These are phyloP conservation scores for Heliconius cydno DNA, from an alignment of 2,888 invertebrate genomes.

Conservation along the genomic window DNA sequence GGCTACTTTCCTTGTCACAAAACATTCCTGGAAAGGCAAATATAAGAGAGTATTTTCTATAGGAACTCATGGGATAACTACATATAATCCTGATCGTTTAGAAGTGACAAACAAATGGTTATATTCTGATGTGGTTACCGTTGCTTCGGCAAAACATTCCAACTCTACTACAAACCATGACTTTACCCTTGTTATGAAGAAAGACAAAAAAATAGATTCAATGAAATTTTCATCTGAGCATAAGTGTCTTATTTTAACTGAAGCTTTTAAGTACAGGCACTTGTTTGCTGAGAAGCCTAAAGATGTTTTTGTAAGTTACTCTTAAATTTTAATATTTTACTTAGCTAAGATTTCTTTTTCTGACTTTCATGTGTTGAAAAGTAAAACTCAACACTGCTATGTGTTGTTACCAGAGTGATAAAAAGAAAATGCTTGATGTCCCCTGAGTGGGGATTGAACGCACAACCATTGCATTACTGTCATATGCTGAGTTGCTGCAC, in stretches of 20 bases:
- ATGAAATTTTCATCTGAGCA: slow-evolving; percentile 99
- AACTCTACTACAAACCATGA: slow-evolving; percentile 85
- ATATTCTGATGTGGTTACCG: slow-evolving; percentile 90
- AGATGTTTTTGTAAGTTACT: slow-evolving; percentile 87
- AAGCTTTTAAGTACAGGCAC: slow-evolving; percentile 92
- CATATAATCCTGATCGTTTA: slow-evolving; percentile 91
- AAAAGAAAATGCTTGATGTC: too few relatives aligned
- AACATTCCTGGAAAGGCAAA: slow-evolving; percentile 99
- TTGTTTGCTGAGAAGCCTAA: slow-evolving; percentile 92
- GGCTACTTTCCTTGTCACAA: slow-evolving; percentile 97
- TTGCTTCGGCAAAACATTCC: slow-evolving; percentile 84
- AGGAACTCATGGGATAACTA: slow-evolving; percentile 97
- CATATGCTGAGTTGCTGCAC: not conserved
- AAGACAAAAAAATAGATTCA: slow-evolving; percentile 94
- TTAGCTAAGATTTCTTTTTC: not conserved
- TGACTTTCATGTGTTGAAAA: too few relatives aligned
- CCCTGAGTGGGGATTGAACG: not conserved
- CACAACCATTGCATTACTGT: not conserved
- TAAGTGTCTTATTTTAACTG: slow-evolving; percentile 94
- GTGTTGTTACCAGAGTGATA: too few relatives aligned
- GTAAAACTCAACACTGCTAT: too few relatives aligned
- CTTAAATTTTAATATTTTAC: not conserved
- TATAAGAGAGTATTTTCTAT: slow-evolving; percentile 99
- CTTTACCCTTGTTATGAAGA: slow-evolving; percentile 92
- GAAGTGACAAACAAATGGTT: slow-evolving; percentile 95